Base-by-base conservation (phyloP, 2,797 vertebrate genomes). In the Hoplostethus mediterraneus region DNA sequence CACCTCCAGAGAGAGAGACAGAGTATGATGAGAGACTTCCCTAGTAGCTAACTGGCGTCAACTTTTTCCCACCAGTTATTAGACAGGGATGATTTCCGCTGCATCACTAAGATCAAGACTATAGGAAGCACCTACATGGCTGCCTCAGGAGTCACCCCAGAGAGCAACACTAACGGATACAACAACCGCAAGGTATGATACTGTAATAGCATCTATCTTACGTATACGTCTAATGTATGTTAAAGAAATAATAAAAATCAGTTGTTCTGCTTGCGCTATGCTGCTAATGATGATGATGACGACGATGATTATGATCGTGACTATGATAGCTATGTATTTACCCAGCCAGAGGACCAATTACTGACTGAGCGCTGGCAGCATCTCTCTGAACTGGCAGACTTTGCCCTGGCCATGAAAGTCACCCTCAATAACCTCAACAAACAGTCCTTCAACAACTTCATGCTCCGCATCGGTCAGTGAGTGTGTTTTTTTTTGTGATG, bases 91-190 rank as follows among this genome's bases (percentile, higher is more conserved):
- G 97, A 96, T 16, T 99, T 98, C 83, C 95, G 94, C 14, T 94
- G 90, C 85, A 98, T 99, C 87, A 99, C 98, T 44, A 99, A 99
- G 89, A 99, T 99, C 83, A 99, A 99, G 88, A 99, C 97, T 7
- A 99, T 99, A 3, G 98, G 98, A 80, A 99, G 98, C 92, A 99
- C 98, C 33, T 99, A 99, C 68, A 99, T 99, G 98, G 98, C 98
- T 0, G 97, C 98, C 0, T 98, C 98, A 0, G 97, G 97, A 12
- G 96, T 99, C 80, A 97, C 96, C 0, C 96, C 97, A 0, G 96
- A 97, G 33, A 94, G 94, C 75, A 96, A 92, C 62, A 91, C 92
- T 21, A 97, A 96, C 0, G 95, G 93, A 58, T 96, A 94, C 10
- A 77, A 75, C 69, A 92, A 79, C 75, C 89, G 80, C 78, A 96